Conservation (phyloP, 2,888 invertebrate genomes). For the Acronicta alni region DNA sequence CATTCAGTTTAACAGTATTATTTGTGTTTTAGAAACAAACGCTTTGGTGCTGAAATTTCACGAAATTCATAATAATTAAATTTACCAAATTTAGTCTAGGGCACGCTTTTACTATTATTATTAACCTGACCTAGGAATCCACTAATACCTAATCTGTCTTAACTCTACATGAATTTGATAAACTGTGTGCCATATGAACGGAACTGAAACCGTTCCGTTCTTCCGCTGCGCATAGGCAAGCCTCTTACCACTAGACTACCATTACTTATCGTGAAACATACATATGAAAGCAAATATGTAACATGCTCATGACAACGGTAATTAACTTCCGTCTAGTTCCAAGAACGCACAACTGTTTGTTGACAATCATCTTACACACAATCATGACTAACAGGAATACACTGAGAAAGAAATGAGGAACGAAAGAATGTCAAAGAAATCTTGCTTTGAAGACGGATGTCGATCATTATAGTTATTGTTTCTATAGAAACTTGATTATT, state of each 20-base stretch:
- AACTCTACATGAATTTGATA: too few species aligned
- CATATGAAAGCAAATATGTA: slow-evolving; percentile 5
- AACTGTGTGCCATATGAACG: too few species aligned
- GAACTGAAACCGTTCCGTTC: too few species aligned
- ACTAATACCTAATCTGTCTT: too few species aligned
- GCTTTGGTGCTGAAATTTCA: too few species aligned
- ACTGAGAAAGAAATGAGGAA: slow-evolving; percentile 60
- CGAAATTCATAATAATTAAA: too few species aligned
- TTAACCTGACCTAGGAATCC: too few species aligned
- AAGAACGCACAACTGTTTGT: slow-evolving; percentile 42
- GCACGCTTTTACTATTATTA: too few species aligned
- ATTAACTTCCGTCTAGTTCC: slow-evolving; percentile 59
- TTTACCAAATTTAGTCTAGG: too few species aligned
- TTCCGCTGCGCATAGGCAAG: too few species aligned
- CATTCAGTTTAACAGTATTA: too few species aligned
- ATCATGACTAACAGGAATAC: slow-evolving; percentile 48
- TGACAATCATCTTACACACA: slow-evolving; percentile 51
- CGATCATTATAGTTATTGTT: slow-evolving; percentile 35
- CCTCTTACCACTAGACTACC: not conserved
- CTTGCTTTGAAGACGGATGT: slow-evolving; percentile 30
- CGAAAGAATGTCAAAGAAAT: slow-evolving; percentile 43
- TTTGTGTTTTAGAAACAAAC: too few species aligned
- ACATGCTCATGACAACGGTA: slow-evolving; percentile 34
- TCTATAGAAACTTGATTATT: slow-evolving; percentile 4
- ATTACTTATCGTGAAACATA: not conserved